phyloP scores from a whole-genome alignment of 2,797 vertebrate genomes.

The Catharus ustulatus region DNA sequence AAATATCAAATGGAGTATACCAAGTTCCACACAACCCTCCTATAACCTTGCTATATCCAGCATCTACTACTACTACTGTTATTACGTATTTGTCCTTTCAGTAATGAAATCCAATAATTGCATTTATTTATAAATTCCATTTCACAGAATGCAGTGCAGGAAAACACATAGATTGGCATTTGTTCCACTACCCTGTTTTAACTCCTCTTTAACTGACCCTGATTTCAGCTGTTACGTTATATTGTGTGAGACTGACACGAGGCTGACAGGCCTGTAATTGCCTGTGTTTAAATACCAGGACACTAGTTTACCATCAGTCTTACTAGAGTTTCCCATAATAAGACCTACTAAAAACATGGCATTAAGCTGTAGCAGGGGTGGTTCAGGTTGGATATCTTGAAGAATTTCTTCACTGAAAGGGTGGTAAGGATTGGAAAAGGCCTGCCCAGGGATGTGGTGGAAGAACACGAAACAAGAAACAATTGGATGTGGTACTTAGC shows the following conservation, averaged over 20 bases:
- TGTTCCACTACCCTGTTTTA: neutral
- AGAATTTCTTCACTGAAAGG: neutral
- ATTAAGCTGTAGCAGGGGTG: neutral
- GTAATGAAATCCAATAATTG: neutral
- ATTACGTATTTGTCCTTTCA: neutral
- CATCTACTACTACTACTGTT: neutral
- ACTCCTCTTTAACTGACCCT: neutral
- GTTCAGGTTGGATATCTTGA: neutral
- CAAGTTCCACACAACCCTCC: neutral
- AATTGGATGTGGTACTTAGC: neutral
- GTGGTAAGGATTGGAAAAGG: neutral
- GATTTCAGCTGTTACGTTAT: conserved; percentile 17
- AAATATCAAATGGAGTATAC: neutral
- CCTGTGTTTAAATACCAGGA: neutral
- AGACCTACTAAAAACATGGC: neutral
- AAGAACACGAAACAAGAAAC: neutral
- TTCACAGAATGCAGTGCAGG: neutral
- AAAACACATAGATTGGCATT: neutral
- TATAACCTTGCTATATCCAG: neutral
- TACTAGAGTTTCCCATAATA: neutral
- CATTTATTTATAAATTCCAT: neutral
- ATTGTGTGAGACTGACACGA: neutral
- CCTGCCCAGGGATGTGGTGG: neutral
- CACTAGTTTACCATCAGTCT: neutral
- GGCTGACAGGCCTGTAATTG: conserved; percentile 25